These are phyloP conservation scores for Varroa destructor DNA, from an alignment of 1,140 invertebrate genomes.

Conservation along the genomic window DNA sequence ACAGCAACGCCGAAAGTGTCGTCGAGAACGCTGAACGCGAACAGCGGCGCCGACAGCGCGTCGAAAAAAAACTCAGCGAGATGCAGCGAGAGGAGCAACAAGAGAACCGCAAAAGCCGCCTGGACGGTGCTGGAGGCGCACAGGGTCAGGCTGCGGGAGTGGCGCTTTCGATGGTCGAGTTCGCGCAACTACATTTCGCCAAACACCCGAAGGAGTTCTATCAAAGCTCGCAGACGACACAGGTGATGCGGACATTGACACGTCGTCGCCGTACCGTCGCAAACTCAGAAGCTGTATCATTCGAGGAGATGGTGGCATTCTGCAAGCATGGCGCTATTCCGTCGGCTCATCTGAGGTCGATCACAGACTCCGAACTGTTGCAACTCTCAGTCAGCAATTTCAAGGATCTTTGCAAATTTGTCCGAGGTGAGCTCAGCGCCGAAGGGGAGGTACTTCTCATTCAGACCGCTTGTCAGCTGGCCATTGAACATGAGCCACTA, in stretches of 20 bases:
- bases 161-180: conserved; percentile 74
- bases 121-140: conserved; percentile 39
- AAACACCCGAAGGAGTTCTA: conserved; percentile 61
- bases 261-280: conserved; percentile 44
- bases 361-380: conserved; percentile 86
- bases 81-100: conserved; percentile 49
- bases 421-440: conserved; percentile 63
- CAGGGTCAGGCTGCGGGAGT: conserved; percentile 43
- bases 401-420: conserved; percentile 55
- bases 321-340: conserved; percentile 74
- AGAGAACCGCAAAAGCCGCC: conserved; percentile 36
- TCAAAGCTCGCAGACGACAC: conserved; percentile 46
- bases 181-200: conserved; percentile 85
- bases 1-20: conserved; percentile 25
- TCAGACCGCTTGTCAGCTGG: conserved; percentile 67
- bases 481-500: conserved; percentile 71
- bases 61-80: conserved; percentile 70
- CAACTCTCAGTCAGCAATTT: conserved; percentile 77
- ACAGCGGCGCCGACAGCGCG: conserved; percentile 55
- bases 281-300: conserved; percentile 61
- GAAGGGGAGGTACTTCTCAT: conserved; percentile 67
- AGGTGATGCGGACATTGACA: conserved; percentile 78
- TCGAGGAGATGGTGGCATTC: conserved; percentile 82
- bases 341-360: conserved; percentile 57
- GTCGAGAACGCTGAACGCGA: conserved; percentile 34